Evolutionary conservation across 2,113 vertebrate genomes (phyloP), one percentile per base, ranked within the genome.

Genomic region (Phalacrocorax brasilianus): DNA sequence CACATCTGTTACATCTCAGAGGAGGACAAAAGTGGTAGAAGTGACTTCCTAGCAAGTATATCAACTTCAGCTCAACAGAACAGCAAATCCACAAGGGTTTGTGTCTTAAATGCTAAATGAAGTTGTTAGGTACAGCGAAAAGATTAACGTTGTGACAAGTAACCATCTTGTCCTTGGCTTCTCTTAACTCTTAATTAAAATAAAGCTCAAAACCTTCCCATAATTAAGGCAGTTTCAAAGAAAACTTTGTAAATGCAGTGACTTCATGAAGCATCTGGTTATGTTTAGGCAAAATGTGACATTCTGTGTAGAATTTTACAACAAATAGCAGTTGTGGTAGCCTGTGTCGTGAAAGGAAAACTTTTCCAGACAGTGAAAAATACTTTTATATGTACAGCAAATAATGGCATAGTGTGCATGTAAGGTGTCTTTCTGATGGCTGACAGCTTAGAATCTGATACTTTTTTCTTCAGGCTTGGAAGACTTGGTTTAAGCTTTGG

Each of bases 91-190:
- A 49, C 40, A 73, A 49, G 74, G 71, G 53, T 53, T 89, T 93
- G 53, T 65, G 53, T 83, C 71, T 96, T 93, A 82, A 53, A 38
- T 5, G 26, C 19, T 76, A 89, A 89, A 87, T 97, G 42, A 85
- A 91, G 84, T 81, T 84, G 61, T 71, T 91, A 82, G 53, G 9
- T 85, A 85, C 53, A 76, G 74, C 27, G 56, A 49, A 67, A 85
- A 79, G 71, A 91, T 93, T 89, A 79, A 85, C 93, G 58, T 75
- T 85, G 45, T 82, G 89, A 62, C 67, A 94, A 40, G 67, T 93
- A 77, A 83, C 79, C 20, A 44, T 87, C 33, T 81, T 67, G 55
- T 85, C 83, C 76, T 92, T 93, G 59, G 30, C 38, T 95, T 63
- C 70, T 94, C 63, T 85, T 77, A 91, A 70, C 32, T 91, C 27